Evolutionary conservation across 2,888 invertebrate genomes (phyloP), one percentile per base, ranked within the genome.

Genomic region (Cyaniris semiargus): DNA sequence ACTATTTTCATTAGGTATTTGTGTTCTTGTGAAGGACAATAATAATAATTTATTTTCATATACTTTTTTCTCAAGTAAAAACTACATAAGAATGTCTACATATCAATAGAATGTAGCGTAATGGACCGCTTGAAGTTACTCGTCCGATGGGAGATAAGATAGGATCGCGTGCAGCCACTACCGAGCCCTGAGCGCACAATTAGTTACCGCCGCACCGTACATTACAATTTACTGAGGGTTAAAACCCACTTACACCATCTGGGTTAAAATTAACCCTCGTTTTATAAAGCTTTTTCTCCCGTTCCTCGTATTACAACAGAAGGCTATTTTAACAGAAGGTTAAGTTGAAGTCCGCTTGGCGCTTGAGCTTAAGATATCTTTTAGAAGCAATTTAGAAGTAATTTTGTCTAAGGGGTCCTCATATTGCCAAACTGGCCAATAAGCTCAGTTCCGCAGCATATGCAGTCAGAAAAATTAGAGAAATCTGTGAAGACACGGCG

Each of bases 131-230:
- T 60, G 13, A 60, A 60, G 21, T 23, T 60, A 60, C 60, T 21
- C 21, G 23, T 8, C 21, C 21, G 60, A 60, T 60, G 21, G 7
- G 8, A 21, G 58, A 60, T 60, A 60, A 60, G 60, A 60, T 60
- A 60, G 23, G 13, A 60, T 60, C 60, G 60, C 60, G 60, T 60
- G 60, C 60, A 13, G 13, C 23, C 4, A 13, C 21, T 21, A 60
- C 8, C 7, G 58, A 58, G 58, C 58, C n/a, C 10, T 23, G 60
- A 60, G 60, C 60, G 60, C 60, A 60, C 60, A 60, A 60, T 60
- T 60, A 60, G 60, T 8, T 60, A 23, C 23, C 60, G 13, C 53
- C 53, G 5, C 60, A 21, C 18, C 18, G 3, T 23, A 13, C 60
- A 60, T 60, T 23, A 60, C 60, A 60, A 60, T 60, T 60, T 23